Evolutionary conservation across 1,140 invertebrate species (phyloP).

Genomic region (Elysia chlorotica): DNA sequence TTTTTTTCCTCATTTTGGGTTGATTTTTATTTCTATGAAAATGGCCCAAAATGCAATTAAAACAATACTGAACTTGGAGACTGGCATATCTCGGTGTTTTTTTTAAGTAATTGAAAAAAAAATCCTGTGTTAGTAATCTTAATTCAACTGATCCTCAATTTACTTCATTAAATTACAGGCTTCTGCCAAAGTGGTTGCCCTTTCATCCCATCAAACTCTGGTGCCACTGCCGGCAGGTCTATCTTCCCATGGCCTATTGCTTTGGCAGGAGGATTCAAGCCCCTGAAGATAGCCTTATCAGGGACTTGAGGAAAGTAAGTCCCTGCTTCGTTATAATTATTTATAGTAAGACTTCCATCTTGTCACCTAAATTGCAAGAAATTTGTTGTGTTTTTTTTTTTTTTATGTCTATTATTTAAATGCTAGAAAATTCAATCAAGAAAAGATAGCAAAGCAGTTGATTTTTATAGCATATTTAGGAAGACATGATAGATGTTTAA

Average conservation of each 20-base stretch:
- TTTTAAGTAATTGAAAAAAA: too few relatives aligned
- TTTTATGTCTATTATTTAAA: too few relatives aligned
- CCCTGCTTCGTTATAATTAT: neutral
- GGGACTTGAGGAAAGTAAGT: slow-evolving; percentile 44
- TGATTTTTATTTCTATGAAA: neutral
- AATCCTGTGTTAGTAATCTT: too few relatives aligned
- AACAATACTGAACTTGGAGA: too few relatives aligned
- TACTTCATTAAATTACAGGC: too few relatives aligned
- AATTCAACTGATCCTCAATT: too few relatives aligned
- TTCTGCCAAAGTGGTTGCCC: slow-evolving; percentile 48
- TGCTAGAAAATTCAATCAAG: too few relatives aligned
- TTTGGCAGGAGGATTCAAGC: slow-evolving; percentile 42
- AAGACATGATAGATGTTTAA: too few relatives aligned
- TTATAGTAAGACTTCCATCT: neutral
- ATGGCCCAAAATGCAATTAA: too few relatives aligned
- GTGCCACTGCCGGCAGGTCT: slow-evolving; percentile 56
- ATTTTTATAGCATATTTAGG: too few relatives aligned
- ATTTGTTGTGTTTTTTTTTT: neutral
- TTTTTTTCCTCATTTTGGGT: neutral
- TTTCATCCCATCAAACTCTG: slow-evolving; percentile 53
- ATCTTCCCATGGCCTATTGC: slow-evolving; percentile 56
- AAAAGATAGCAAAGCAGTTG: too few relatives aligned
- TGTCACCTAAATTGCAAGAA: neutral
- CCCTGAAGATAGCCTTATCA: slow-evolving; percentile 38
- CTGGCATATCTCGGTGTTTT: too few relatives aligned